Evolutionary conservation across 2,797 vertebrate species (phyloP).

Genomic region (Falco biarmicus): DNA sequence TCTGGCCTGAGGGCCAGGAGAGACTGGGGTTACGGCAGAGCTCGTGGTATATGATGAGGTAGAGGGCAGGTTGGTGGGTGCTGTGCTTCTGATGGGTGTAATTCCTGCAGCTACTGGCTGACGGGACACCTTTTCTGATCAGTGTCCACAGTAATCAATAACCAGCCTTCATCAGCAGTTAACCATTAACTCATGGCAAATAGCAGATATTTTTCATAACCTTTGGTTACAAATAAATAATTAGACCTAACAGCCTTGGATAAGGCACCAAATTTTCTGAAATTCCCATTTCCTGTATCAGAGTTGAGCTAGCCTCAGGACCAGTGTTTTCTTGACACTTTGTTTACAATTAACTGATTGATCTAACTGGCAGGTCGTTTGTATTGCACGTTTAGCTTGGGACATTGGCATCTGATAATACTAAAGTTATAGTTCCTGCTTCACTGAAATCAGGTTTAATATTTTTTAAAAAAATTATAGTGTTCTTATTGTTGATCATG

Average conservation of each 20-base stretch:
- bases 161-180: not conserved
- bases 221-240: conserved; percentile 17
- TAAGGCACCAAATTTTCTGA: not conserved
- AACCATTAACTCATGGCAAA: conserved; percentile 16
- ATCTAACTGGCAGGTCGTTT: not conserved
- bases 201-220: not conserved
- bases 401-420: not conserved
- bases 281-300: not conserved
- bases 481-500: not conserved
- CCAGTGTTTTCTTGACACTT: not conserved
- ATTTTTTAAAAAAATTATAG: not conserved
- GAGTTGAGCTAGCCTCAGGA: not conserved
- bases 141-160: not conserved
- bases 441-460: not conserved
- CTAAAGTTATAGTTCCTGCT: not conserved
- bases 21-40: not conserved
- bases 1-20: not conserved
- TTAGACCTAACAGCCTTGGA: not conserved
- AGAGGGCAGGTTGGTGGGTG: not conserved
- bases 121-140: not conserved
- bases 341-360: not conserved
- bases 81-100: not conserved
- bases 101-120: not conserved
- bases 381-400: not conserved
- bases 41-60: not conserved